Conservation (phyloP, 2,888 invertebrate species). For the Cordilura impudica region DNA sequence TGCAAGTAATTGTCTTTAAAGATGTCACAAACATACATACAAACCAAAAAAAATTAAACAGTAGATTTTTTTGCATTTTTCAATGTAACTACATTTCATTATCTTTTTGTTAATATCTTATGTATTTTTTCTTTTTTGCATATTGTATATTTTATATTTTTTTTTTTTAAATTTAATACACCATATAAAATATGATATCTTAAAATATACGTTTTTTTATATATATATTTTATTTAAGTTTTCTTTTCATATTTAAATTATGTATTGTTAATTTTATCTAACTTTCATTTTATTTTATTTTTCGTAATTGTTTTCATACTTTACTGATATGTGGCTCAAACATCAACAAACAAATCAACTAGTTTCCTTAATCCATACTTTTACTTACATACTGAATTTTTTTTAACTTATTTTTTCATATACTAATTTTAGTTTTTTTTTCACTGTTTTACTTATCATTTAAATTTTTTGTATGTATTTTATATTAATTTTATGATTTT, state of each 20-base stretch:
- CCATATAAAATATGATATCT: conserved; percentile 51
- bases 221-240: conserved; percentile 58
- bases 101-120: conserved; percentile 11
- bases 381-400: conserved; percentile 62
- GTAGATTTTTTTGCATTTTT: conserved; percentile 5
- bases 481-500: conserved; percentile 12
- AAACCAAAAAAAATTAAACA: conserved; percentile 32
- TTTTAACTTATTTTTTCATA: conserved; percentile 55
- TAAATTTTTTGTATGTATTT: conserved; percentile 37
- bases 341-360: conserved; percentile 78
- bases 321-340: conserved; percentile 78
- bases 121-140: conserved; percentile 8
- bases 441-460: conserved; percentile 26
- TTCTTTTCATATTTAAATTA: conserved; percentile 57
- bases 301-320: conserved; percentile 64
- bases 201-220: conserved; percentile 62
- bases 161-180: conserved; percentile 37
- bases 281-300: conserved; percentile 52
- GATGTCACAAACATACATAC: conserved; percentile 45
- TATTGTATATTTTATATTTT: conserved; percentile 3
- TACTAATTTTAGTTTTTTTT: conserved; percentile 19
- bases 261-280: conserved; percentile 48
- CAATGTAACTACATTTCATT: background rate
- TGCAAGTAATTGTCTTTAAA: conserved; percentile 21
- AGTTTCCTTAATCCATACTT: conserved; percentile 56